Evolutionary conservation across 2,888 invertebrate species (phyloP).

Genomic region (Teleiodes luculella): DNA sequence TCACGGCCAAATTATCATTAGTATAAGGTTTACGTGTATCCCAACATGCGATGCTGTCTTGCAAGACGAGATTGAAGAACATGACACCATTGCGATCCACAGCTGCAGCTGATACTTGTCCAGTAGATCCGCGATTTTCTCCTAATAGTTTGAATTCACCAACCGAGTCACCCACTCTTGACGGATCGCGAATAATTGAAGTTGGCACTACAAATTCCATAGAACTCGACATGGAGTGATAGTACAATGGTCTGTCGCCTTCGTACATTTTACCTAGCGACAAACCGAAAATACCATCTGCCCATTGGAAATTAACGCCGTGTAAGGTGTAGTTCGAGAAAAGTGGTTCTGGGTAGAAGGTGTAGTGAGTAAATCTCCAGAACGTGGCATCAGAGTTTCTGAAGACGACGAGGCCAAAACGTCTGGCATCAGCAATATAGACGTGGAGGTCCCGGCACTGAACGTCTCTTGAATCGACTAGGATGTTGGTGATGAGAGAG

Average conservation of each 20-base stretch:
- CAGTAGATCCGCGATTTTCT: slow-evolving; percentile 76
- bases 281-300: slow-evolving; percentile 88
- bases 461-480: slow-evolving; percentile 81
- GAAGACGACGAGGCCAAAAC: slow-evolving; percentile 81
- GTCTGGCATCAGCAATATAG: slow-evolving; percentile 84
- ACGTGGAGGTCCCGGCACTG: slow-evolving; percentile 81
- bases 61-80: slow-evolving; percentile 89
- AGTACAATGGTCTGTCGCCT: slow-evolving; percentile 83
- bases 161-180: slow-evolving; percentile 54
- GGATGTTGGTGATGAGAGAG: slow-evolving; percentile 83
- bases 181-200: slow-evolving; percentile 83
- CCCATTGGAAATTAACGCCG: slow-evolving; percentile 88
- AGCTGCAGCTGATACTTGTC: slow-evolving; percentile 87
- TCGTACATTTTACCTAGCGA: slow-evolving; percentile 79
- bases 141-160: slow-evolving; percentile 65
- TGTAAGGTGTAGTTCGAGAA: slow-evolving; percentile 86
- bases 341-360: slow-evolving; percentile 85
- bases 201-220: slow-evolving; percentile 86
- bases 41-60: slow-evolving; percentile 90
- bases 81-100: slow-evolving; percentile 86
- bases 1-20: slow-evolving; percentile 80
- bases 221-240: slow-evolving; percentile 90
- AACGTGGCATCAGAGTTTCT: slow-evolving; percentile 78
- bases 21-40: slow-evolving; percentile 86
- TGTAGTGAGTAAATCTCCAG: slow-evolving; percentile 84